Evolutionary conservation across 2,888 invertebrate species (phyloP), one percentile per base, ranked within the genome.

Genomic region (Pycnomerus fuliginosus): DNA sequence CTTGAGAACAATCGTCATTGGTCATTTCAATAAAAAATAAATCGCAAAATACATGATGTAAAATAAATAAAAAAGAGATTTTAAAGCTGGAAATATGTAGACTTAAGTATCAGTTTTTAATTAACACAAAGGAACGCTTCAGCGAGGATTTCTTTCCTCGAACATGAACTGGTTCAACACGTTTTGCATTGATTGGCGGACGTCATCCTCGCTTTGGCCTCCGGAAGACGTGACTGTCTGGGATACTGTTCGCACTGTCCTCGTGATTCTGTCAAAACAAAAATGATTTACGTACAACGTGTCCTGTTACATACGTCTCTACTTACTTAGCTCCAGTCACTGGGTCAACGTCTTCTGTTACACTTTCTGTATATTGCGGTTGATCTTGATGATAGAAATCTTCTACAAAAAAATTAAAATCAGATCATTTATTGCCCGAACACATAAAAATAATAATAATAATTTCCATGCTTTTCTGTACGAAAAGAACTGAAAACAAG

Each of bases 331-430:
- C 75, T 56, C 77, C 74, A 53, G 76, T 75, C 53, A 73, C 66
- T 25, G 76, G 76, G 64, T 77, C 75, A 55, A 75, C 67, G 56
- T 77, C 76, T 55, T 72, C 73, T 50, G 71, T 72, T 44, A 71
- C 72, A 37, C 74, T 76, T 65, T 77, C 76, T 60, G 74, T 72
- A 63, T 71, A 76, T 52, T 77, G 75, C 47, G 77, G 77, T 65
- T 77, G 76, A 62, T 76, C 77, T 68, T 76, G 76, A 68, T 78
- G 79, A 67, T 79, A 77, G 70, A 79, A 77, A 69, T 79, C 79
- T 71, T 79, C 80, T 79, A 72, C 61, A 74, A 69, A 33, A 53
- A 39, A 47, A 41, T 20, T 5, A 42, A 43, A 48, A 53, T 11
- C 31, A 33, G 41, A 12, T 23, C 7, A 35, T 7, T 30, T 32